Percentiles rank a stretch among this genome's conserved stretches.
These are phyloP conservation scores for Orthonychiurus folsomi DNA, from an alignment of 2,888 invertebrate genomes.

Conservation along the genomic window DNA sequence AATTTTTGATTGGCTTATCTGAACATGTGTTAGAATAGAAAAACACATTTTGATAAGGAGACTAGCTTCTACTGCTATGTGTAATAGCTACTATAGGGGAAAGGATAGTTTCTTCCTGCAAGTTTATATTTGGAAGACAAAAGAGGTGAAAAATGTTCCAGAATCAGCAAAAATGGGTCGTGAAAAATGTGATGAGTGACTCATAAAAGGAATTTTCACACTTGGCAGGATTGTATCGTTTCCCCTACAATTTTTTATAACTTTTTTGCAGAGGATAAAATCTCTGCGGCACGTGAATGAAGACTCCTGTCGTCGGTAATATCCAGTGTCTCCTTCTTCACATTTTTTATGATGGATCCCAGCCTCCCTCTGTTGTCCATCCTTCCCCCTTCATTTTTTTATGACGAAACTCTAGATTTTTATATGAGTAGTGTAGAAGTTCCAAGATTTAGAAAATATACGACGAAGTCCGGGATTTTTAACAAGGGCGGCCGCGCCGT, in stretches of 20 bases:
- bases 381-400: background rate
- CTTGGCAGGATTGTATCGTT: background rate
- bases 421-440: too few relatives aligned
- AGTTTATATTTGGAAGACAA: too few relatives aligned
- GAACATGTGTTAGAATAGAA: background rate
- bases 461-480: too few relatives aligned
- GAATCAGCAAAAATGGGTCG: slow-evolving; percentile 18
- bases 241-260: slow-evolving; percentile 7
- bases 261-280: slow-evolving; percentile 7
- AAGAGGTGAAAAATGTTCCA: slow-evolving; percentile 10
- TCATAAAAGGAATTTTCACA: slow-evolving; percentile 15
- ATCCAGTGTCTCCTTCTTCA: too few relatives aligned
- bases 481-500: too few relatives aligned
- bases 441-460: too few relatives aligned
- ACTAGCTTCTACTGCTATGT: too few relatives aligned
- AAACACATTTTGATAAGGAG: background rate
- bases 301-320: background rate
- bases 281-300: slow-evolving; percentile 1
- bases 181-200: slow-evolving; percentile 17
- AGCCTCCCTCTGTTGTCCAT: background rate
- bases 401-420: too few relatives aligned
- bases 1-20: background rate
- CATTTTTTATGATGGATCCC: too few relatives aligned
- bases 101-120: too few relatives aligned
- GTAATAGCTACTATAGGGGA: too few relatives aligned